phyloP scores from a whole-genome alignment of 1,140 invertebrate genomes.

The Aethina tumida region DNA sequence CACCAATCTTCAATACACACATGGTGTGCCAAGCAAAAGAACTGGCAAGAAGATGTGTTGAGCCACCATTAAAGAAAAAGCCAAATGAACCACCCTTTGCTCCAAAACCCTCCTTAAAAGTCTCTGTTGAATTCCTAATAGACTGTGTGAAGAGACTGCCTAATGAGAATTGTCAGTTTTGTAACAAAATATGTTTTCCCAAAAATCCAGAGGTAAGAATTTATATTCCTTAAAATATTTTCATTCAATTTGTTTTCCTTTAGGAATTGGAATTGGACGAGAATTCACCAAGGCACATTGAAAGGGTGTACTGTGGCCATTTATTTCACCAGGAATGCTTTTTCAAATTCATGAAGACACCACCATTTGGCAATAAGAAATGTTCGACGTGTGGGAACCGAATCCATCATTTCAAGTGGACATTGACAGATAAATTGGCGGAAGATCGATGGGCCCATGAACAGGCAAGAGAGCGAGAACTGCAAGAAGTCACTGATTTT shows the following conservation, averaged over 20 bases:
- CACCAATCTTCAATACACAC: constrained; percentile 48
- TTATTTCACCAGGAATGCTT: constrained; percentile 64
- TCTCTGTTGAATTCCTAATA: constrained; percentile 52
- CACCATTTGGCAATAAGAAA: constrained; percentile 60
- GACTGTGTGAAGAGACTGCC: constrained; percentile 49
- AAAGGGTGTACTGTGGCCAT: constrained; percentile 68
- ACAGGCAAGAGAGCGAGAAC: constrained; percentile 61
- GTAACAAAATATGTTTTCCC: constrained; percentile 51
- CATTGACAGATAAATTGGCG: constrained; percentile 55
- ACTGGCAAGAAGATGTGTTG: constrained; percentile 58
- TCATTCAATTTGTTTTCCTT: constrained; percentile 15
- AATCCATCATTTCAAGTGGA: constrained; percentile 70
- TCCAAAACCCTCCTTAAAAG: constrained; percentile 51
- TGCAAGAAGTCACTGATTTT: constrained; percentile 66
- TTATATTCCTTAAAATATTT: constrained; percentile 7
- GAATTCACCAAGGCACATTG: constrained; percentile 48
- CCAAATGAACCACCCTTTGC: constrained; percentile 43
- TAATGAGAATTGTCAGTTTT: constrained; percentile 52
- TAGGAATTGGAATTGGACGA: constrained; percentile 47
- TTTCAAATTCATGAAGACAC: constrained; percentile 61
- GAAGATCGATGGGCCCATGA: constrained; percentile 71
- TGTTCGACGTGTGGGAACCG: constrained; percentile 46
- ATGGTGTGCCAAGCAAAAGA: constrained; percentile 57
- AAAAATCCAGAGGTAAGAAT: constrained; percentile 41
- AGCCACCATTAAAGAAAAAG: constrained; percentile 51